These are phyloP conservation scores for Lapara coniferarum DNA, from an alignment of 2,888 invertebrate genomes.

Conservation along the genomic window DNA sequence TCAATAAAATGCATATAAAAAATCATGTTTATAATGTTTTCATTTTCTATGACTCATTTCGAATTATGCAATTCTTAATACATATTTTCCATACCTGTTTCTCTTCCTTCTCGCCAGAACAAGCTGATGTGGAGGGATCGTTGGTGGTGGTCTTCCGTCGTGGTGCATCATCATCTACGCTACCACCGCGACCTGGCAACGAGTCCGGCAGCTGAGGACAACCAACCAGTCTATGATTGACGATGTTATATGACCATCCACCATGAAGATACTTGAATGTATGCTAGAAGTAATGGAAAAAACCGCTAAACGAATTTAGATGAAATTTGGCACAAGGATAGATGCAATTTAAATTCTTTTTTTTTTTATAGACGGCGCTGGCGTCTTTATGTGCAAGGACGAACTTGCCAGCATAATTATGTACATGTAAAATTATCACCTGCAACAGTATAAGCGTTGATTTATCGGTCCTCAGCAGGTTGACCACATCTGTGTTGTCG, in stretches of 20 bases:
- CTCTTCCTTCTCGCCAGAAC: constrained; percentile 34
- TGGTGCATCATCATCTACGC: constrained; percentile 54
- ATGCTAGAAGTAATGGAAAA: too few relatives aligned
- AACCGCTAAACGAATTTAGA: too few relatives aligned
- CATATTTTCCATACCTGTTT: constrained; percentile 47
- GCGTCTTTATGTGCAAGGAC: too few relatives aligned
- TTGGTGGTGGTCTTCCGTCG: constrained; percentile 38
- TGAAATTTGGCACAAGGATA: too few relatives aligned
- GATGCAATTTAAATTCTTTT: too few relatives aligned
- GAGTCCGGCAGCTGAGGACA: constrained; percentile 62
- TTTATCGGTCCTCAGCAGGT: constrained; percentile 62
- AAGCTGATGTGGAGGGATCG: constrained; percentile 47
- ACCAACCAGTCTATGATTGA: neutral
- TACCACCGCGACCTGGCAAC: constrained; percentile 69
- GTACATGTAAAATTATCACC: constrained; percentile 45
- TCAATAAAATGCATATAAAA: too few relatives aligned
- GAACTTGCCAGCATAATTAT: neutral
- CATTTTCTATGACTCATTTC: too few relatives aligned
- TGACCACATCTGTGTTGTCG: constrained; percentile 65
- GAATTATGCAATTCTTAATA: too few relatives aligned
- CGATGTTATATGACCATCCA: too few relatives aligned
- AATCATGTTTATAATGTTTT: too few relatives aligned
- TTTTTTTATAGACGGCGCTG: too few relatives aligned
- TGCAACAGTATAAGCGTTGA: constrained; percentile 73
- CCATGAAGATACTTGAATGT: too few relatives aligned